Base-by-base conservation (phyloP, 2,113 vertebrate genomes). In the Anoura caudifer region DNA sequence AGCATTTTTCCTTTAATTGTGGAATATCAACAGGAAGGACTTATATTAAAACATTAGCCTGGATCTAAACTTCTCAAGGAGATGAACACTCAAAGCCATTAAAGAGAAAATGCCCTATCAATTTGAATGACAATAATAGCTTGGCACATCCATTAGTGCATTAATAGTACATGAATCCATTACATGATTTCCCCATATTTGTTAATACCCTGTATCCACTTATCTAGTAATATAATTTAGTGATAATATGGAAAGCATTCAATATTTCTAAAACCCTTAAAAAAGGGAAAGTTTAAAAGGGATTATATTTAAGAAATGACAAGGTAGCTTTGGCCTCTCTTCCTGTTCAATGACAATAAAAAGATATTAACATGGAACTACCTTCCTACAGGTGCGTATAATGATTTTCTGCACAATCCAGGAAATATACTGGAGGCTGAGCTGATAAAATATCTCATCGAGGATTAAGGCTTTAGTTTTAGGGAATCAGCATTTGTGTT, bases 121-220 rank as follows among this genome's bases (percentile, higher is more conserved):
- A 38, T 82, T 97, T 98, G 92, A 98, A 97, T 98, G 97, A 95
- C 97, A 98, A 97, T 92, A 96, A 76, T 87, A 89, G 61, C 61
- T 94, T 92, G 91, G 75, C 15, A 95, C 41, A 98, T 94, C 96
- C 97, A 98, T 98, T 98, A 98, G 75, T 88, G 20, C 96, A 98
- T 97, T 98, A 98, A 98, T 98, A 96, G 80, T 96, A 93, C 65
- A 97, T 97, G 94, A 98, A 97, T n/a, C 15, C 87, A 93, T 97
- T 97, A 86, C 10, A 50, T 69, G 95, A 36, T 97, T 98, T 98
- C 95, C 87, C 97, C 8, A 69, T 97, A 87, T 72, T 92, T 98
- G 82, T 95, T 97, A 98, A 97, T 96, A 92, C 12, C 41, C 69
- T 97, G 38, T 97, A 98, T 98, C 90, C 86, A 97, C 17, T 93